A percentile compares a stretch with the other conserved stretches of the same genome.
phyloP scores from a whole-genome alignment of 2,797 vertebrate genomes.

The Sebastes kiyomatsui region DNA sequence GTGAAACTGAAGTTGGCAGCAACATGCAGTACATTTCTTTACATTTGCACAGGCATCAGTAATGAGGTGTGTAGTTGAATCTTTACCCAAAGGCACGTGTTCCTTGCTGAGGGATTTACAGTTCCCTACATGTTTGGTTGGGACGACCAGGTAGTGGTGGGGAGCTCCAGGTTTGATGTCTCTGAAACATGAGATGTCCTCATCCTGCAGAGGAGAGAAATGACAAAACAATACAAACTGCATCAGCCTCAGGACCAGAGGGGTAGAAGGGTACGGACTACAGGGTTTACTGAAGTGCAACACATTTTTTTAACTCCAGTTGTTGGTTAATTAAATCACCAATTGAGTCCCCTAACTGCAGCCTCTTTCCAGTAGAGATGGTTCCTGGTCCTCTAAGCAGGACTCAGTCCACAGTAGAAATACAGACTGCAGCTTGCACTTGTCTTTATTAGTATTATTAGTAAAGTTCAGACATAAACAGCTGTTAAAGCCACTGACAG shows the following conservation, averaged over 20 bases:
- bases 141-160: constrained; percentile 95
- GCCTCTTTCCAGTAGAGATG: too few species aligned
- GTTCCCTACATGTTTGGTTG: constrained; percentile 91
- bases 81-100: constrained; percentile 87
- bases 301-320: background rate
- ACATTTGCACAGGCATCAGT: background rate
- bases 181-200: constrained; percentile 92
- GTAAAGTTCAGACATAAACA: too few species aligned
- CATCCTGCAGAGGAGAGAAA: constrained; percentile 79
- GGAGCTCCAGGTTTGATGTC: constrained; percentile 92
- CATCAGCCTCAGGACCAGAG: background rate
- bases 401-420: too few species aligned
- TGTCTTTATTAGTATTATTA: too few species aligned
- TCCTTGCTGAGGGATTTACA: constrained; percentile 90
- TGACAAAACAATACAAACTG: background rate
- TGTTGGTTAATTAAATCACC: background rate
- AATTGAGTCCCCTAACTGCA: background rate
- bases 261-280: too few species aligned
- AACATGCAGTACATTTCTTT: background rate
- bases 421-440: too few species aligned
- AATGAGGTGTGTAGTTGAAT: background rate
- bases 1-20: background rate
- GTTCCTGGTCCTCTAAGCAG: too few species aligned
- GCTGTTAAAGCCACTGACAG: too few species aligned
- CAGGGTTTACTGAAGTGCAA: background rate